phyloP scores from a whole-genome alignment of 64 coral and sea anemone species.

The Cladopsammia gracilis region DNA sequence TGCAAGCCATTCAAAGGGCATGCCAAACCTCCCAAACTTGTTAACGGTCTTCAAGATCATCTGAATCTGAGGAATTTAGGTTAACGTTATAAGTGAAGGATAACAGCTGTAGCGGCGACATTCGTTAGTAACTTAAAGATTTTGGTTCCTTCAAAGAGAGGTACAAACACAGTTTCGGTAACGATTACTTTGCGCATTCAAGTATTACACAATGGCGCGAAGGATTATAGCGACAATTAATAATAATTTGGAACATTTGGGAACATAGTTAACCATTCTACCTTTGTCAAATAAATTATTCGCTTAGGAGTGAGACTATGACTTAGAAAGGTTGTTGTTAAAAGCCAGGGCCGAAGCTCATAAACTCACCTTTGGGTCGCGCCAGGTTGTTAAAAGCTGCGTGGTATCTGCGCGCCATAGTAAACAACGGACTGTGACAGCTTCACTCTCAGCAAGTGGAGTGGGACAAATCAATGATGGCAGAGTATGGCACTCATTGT shows the following conservation, averaged over 20 bases:
- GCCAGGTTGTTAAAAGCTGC: too few species aligned
- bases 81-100: background rate
- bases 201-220: too few species aligned
- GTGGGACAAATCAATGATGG: too few species aligned
- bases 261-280: too few species aligned
- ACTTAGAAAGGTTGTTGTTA: background rate
- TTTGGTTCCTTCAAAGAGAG: background rate
- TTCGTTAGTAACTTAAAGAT: background rate
- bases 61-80: constrained; percentile 53
- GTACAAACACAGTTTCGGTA: background rate
- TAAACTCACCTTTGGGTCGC: background rate
- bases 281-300: background rate
- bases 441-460: too few species aligned
- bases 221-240: constrained; percentile 8
- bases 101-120: background rate
- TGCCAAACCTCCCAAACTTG: background rate
- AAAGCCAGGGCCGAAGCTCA: background rate
- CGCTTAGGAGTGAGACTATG: background rate
- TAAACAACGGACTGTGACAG: too few species aligned
- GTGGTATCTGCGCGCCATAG: too few species aligned
- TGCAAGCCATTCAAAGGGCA: background rate
- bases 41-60: constrained; percentile 6
- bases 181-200: background rate
- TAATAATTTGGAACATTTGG: constrained; percentile 20
- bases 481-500: too few species aligned